Percentiles rank a stretch among this genome's conserved stretches.
These are phyloP conservation scores for Drosophila auraria DNA, from an alignment of 1,140 invertebrate genomes.

Conservation along the genomic window DNA sequence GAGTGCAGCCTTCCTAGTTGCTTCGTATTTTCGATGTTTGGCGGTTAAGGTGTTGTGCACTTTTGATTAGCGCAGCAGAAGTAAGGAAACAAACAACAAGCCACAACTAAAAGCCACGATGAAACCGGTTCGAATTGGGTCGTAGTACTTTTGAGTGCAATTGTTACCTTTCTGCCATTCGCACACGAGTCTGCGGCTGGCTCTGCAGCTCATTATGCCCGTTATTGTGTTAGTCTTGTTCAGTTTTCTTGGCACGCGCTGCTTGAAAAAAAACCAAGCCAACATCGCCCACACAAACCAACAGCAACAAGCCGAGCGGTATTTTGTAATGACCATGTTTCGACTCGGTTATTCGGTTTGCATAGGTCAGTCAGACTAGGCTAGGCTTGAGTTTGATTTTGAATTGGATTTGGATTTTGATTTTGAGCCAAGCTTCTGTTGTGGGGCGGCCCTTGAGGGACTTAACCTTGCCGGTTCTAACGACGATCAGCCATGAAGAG, in stretches of 20 bases:
- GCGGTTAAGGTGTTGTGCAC: slow-evolving; percentile 14
- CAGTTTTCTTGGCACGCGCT: slow-evolving; percentile 81
- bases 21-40: slow-evolving; percentile 24
- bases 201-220: slow-evolving; percentile 66
- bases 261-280: slow-evolving; percentile 23
- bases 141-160: slow-evolving; percentile 83
- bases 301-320: slow-evolving; percentile 29
- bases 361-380: slow-evolving; percentile 69
- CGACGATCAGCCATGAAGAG: slow-evolving; percentile 40
- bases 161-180: slow-evolving; percentile 70
- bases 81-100: slow-evolving; percentile 35
- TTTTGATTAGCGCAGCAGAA: slow-evolving; percentile 34
- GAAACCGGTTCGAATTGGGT: slow-evolving; percentile 81
- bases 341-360: slow-evolving; percentile 57
- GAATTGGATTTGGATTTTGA: slow-evolving; percentile 7
- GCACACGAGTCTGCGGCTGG: slow-evolving; percentile 35
- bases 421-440: background rate
- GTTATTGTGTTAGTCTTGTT: slow-evolving; percentile 76
- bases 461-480: slow-evolving; percentile 69
- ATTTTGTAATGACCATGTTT: slow-evolving; percentile 72
- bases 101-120: slow-evolving; percentile 39
- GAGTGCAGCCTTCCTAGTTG: slow-evolving; percentile 15
- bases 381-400: slow-evolving; percentile 13
- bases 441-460: slow-evolving; percentile 33
- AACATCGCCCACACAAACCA: slow-evolving; percentile 27